These are phyloP conservation scores for Anoplius nigerrimus DNA, from an alignment of 2,888 invertebrate genomes.

Conservation along the genomic window DNA sequence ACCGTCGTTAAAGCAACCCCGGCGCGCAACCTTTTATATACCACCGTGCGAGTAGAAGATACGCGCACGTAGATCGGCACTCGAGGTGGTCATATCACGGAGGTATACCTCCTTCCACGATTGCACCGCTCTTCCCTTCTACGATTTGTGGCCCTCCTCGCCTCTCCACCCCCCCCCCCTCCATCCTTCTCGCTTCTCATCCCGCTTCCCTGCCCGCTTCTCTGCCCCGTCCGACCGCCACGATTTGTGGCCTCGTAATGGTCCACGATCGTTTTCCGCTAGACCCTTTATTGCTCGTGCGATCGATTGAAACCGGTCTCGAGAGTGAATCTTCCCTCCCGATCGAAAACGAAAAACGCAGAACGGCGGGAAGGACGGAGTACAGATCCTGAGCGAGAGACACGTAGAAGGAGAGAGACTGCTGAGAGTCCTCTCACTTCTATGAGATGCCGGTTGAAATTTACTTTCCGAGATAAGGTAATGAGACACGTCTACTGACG, in stretches of 20 bases:
- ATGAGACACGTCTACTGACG: conserved; percentile 28
- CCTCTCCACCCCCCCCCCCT: background rate
- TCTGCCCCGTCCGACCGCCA: background rate
- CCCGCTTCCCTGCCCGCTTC: background rate
- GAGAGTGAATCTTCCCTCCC: background rate
- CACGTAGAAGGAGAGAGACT: background rate
- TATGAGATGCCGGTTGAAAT: conserved; percentile 36
- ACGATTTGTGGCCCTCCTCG: conserved; percentile 7
- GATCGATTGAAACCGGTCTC: conserved; percentile 7
- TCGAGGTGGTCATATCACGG: conserved; percentile 6
- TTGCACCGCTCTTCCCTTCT: background rate
- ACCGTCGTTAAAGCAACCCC: conserved; percentile 14
- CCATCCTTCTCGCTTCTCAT: too few species aligned
- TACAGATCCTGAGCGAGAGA: background rate
- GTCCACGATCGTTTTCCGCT: conserved; percentile 31
- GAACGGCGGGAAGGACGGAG: background rate
- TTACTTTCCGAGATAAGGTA: conserved; percentile 43
- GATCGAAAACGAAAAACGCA: conserved; percentile 3
- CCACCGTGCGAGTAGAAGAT: background rate
- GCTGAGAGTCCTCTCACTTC: conserved; percentile 4
- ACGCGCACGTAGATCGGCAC: too few species aligned
- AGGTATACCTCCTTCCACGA: conserved; percentile 1
- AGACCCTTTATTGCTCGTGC: conserved; percentile 19
- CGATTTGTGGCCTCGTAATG: conserved; percentile 28
- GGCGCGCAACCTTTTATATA: conserved; percentile 1